These are phyloP conservation scores for Xiphydria camelus DNA, from an alignment of 2,888 invertebrate species.

Conservation along the genomic window DNA sequence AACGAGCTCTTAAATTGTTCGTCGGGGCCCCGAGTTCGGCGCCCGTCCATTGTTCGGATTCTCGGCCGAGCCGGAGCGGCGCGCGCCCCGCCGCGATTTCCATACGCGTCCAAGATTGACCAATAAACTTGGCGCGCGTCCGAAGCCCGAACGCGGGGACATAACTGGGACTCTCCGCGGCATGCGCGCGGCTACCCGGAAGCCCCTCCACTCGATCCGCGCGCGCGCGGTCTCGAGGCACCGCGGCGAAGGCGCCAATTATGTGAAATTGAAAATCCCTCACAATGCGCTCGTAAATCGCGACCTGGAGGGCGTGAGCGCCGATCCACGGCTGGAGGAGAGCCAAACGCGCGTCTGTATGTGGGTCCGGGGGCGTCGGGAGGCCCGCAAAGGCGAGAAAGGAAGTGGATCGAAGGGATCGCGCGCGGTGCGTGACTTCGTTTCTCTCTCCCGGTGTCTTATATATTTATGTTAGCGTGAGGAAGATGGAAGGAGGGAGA, in stretches of 20 bases:
- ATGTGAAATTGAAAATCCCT: constrained; percentile 40
- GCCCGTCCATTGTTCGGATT: constrained; percentile 29
- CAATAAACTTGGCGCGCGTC: constrained; percentile 28
- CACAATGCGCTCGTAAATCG: constrained; percentile 32
- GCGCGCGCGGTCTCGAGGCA: constrained; percentile 19
- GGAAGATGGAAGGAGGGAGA: too few relatives aligned
- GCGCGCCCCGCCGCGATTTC: constrained; percentile 17
- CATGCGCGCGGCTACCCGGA: constrained; percentile 30
- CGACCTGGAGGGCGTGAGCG: constrained; percentile 1
- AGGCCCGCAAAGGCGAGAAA: too few relatives aligned
- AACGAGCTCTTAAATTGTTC: constrained; percentile 5
- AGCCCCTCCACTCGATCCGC: constrained; percentile 18
- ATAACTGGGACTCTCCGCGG: constrained; percentile 1
- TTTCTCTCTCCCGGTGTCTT: too few relatives aligned
- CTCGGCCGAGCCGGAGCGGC: constrained; percentile 18
- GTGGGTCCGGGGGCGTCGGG: too few relatives aligned
- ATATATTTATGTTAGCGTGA: too few relatives aligned
- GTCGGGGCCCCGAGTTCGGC: background rate
- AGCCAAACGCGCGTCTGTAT: too few relatives aligned
- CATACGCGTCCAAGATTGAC: constrained; percentile 28
- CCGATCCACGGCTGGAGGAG: too few relatives aligned
- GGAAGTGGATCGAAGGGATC: too few relatives aligned
- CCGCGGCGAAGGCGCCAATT: constrained; percentile 31
- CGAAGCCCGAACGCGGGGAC: background rate
- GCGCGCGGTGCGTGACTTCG: too few relatives aligned